These are phyloP conservation scores for Apodemus sylvaticus DNA, from an alignment of 2,113 vertebrate species.

Conservation along the genomic window DNA sequence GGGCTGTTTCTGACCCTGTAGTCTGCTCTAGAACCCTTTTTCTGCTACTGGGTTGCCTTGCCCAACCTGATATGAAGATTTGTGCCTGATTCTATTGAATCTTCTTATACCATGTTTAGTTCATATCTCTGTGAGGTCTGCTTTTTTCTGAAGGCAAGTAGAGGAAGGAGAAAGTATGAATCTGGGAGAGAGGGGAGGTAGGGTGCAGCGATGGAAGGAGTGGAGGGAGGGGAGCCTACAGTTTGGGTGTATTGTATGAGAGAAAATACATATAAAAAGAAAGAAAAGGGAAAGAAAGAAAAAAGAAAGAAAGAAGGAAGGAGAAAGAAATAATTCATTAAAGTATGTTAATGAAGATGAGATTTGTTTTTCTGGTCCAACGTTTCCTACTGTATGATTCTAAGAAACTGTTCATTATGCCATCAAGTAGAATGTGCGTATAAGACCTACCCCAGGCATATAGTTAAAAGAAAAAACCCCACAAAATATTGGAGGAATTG, in stretches of 20 bases:
- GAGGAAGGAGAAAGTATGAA: background rate
- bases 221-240: background rate
- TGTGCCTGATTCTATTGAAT: background rate
- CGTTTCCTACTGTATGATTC: background rate
- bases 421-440: background rate
- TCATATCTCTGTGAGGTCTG: background rate
- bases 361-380: background rate
- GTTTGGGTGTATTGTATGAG: background rate
- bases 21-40: background rate
- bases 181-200: background rate
- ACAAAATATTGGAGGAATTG: background rate
- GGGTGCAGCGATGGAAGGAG: background rate
- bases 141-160: background rate
- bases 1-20: background rate
- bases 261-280: background rate
- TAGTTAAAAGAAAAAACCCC: background rate
- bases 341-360: background rate
- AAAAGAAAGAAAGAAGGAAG: background rate
- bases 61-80: background rate
- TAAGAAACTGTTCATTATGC: background rate
- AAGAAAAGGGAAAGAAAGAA: background rate
- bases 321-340: background rate
- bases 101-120: background rate
- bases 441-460: background rate
- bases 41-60: background rate